Conservation (phyloP, 2,888 invertebrate species). For the Drosophila algonquin region DNA sequence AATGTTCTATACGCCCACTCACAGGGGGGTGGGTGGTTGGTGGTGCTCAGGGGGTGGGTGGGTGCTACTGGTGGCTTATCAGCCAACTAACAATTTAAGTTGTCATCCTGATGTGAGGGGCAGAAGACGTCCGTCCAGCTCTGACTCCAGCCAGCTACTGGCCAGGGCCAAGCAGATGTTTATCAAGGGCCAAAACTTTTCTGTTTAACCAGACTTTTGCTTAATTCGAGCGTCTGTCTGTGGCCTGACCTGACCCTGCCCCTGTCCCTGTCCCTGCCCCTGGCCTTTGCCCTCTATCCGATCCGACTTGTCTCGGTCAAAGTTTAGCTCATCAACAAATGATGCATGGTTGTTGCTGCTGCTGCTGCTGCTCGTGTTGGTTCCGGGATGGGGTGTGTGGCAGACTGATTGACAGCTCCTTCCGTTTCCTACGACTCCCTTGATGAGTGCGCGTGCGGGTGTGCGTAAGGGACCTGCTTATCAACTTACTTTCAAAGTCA, state of each 20-base stretch:
- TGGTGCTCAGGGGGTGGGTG: not conserved
- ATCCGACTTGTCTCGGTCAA: slow-evolving; percentile 53
- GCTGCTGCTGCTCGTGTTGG: not conserved
- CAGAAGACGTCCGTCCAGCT: not conserved
- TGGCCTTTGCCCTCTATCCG: slow-evolving; percentile 50
- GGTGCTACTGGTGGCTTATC: slow-evolving; percentile 30
- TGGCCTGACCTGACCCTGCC: slow-evolving; percentile 13
- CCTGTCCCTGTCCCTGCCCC: not conserved
- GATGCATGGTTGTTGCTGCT: slow-evolving; percentile 46
- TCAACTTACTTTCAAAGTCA: slow-evolving; percentile 70
- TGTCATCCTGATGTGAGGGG: slow-evolving; percentile 75
- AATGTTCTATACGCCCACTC: slow-evolving; percentile 59
- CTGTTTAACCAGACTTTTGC: slow-evolving; percentile 73
- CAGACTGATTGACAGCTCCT: slow-evolving; percentile 72
- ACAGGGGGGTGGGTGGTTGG: not conserved
- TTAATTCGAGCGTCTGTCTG: slow-evolving; percentile 63
- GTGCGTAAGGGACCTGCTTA: slow-evolving; percentile 48
- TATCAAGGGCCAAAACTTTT: slow-evolving; percentile 59
- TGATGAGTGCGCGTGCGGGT: slow-evolving; percentile 3
- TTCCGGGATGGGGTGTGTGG: not conserved
- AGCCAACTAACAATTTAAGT: slow-evolving; percentile 76
- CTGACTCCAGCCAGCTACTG: slow-evolving; percentile 9
- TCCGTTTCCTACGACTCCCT: slow-evolving; percentile 44
- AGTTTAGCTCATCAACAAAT: slow-evolving; percentile 77
- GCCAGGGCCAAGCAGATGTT: slow-evolving; percentile 33